Evolutionary conservation across 2,888 invertebrate genomes (phyloP), one percentile per base, ranked within the genome.

Genomic region (Agrypnus murinus): DNA sequence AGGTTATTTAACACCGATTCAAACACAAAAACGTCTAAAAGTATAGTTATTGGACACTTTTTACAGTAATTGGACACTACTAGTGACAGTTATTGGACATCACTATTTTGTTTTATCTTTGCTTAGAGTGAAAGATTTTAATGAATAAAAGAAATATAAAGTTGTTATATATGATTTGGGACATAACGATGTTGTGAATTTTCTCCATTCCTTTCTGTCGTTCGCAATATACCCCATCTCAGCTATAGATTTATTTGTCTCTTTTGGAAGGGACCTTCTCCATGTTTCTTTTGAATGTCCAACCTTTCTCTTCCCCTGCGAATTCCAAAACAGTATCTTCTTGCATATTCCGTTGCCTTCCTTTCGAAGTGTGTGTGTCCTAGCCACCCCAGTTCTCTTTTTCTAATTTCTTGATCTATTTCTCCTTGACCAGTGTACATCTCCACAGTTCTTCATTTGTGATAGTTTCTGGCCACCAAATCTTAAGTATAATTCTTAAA

Each of bases 391-490:
- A 45, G 15, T 9, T 45, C 15, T 15, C 45, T 45, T 45, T n/a
- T 9, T n/a, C 40, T 40, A n/a, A 40, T 15, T 15, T 14, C 45
- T 15, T 45, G 9, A 10, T 38, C 38, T 38, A 10, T n/a, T 38
- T 10, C n/a, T 38, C 38, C 38, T 38, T 10, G 9, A 3, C 38
- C 38, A 8, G 38, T 10, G 3, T 38, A 10, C 8, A n/a, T 40
- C 38, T 38, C 38, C n/a, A 38, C n/a, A 38, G n/a, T 38, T 38
- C n/a, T n/a, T 40, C 40, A n/a, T 40, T 40, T 40, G 40, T 40
- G 7, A 40, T 40, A 3, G 40, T 40, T 40, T 40, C 40, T n/a
- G 40, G 40, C 40, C 40, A 40, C 7, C 40, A 40, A 10, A 40
- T 40, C n/a, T 40, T 40, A n/a, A 9, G 10, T 40, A 40, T 9